These are phyloP conservation scores for Epizoanthus ramosus DNA, from an alignment of 92 coral and sea anemone genomes.

Conservation along the genomic window DNA sequence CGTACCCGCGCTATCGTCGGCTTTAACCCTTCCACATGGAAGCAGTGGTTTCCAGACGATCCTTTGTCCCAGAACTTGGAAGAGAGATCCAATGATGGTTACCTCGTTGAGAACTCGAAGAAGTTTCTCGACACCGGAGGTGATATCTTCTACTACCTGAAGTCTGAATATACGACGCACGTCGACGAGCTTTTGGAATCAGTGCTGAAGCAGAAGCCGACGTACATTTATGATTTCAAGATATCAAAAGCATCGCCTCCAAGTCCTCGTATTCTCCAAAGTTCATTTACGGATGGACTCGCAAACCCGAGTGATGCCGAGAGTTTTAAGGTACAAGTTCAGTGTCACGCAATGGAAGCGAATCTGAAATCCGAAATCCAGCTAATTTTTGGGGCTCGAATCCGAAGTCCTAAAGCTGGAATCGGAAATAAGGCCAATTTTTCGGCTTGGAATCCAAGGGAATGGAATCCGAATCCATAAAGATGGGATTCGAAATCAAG, in stretches of 20 bases:
- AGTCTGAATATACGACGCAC: constrained; percentile 32
- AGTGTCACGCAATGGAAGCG: too few species aligned
- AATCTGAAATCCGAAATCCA: too few species aligned
- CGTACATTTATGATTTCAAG: not conserved
- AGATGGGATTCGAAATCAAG: too few species aligned
- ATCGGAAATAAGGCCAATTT: too few species aligned
- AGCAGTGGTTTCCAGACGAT: constrained; percentile 61
- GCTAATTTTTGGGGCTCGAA: too few species aligned
- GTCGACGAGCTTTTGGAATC: constrained; percentile 43
- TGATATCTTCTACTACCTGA: constrained; percentile 71
- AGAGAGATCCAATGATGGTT: constrained; percentile 28
- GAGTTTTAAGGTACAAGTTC: constrained; percentile 43
- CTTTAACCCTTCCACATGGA: constrained; percentile 78
- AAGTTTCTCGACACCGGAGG: constrained; percentile 84
- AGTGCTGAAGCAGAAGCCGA: constrained; percentile 29
- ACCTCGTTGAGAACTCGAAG: constrained; percentile 61
- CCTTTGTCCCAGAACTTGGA: constrained; percentile 63
- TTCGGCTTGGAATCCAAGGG: too few species aligned
- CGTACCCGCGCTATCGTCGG: constrained; percentile 78
- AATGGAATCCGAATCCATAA: too few species aligned
- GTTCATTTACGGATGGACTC: constrained; percentile 71
- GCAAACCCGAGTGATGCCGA: constrained; percentile 79
- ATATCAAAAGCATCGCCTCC: constrained; percentile 29
- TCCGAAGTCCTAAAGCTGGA: too few species aligned
- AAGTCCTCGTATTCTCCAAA: constrained; percentile 64